Base-by-base conservation (phyloP, 37 sponge, comb jelly and placozoan species). In the Chondrosia reniformis region DNA sequence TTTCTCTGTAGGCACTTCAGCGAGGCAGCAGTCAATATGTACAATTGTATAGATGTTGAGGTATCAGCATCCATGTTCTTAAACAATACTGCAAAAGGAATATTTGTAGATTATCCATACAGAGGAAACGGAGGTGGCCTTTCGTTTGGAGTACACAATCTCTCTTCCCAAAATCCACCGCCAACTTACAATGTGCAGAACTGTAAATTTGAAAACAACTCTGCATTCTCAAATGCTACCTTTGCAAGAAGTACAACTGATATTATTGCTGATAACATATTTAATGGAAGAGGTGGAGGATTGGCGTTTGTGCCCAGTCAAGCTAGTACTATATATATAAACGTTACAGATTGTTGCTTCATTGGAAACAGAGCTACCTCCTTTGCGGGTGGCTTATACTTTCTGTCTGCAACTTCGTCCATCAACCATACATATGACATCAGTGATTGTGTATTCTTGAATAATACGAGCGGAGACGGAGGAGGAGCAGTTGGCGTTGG, bases 271-370 rank as follows among this genome's bases (percentile, higher is more conserved):
- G 57, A 33, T 44, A 79, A 36, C 45, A 59, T 84, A 4, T 89
- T 89, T 45, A 84, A 52, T 45, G 90, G 90, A 52, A 32, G 90
- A 45, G 90, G 85, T 33, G 90, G 90, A 25, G 85, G 78, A 3
- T 34, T 89, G 33, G 90, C 69, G 12, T 17, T 89, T 8, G 85
- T 81, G 46, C 43, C 78, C 22, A 85, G 80, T 63, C 78, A 89
- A 19, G 54, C 66, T 3, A 38, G 12, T 40, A 56, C 83, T 38
- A 19, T 82, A 38, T 34, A 55, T 2, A 77, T 81, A 4, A 21
- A 25, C 21, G 78, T 89, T 24, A 55, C 46, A 0, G 63, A 73
- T 33, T 57, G 84, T 46, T 8, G 15, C 2, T 89, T 85, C 63
- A 24, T 9, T 33, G 22, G 36, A 33, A 89, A 89, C 79, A 67